Conservation (phyloP, 2,797 vertebrate species). For the Protosalanx chinensis region DNA sequence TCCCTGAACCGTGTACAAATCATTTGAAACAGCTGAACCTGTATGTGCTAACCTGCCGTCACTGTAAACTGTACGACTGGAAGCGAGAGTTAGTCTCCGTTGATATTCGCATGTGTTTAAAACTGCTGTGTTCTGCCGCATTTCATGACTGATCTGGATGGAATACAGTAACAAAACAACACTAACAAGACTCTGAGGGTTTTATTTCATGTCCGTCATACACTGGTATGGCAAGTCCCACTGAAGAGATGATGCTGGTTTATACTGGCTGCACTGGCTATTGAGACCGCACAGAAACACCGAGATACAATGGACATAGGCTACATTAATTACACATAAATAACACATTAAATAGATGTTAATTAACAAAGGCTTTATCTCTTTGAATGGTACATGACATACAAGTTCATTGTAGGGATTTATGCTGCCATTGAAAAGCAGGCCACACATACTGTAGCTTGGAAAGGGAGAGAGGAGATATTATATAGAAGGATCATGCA, state of each 20-base stretch:
- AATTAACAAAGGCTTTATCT: conserved; percentile 25
- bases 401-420: conserved; percentile 23
- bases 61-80: conserved; percentile 67
- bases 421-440: conserved; percentile 12
- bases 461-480: conserved; percentile 30
- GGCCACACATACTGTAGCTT: conserved; percentile 15
- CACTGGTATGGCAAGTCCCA: conserved; percentile 3
- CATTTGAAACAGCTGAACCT: conserved; percentile 48
- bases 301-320: neutral
- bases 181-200: conserved; percentile 57
- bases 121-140: conserved; percentile 69
- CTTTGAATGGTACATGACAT: conserved; percentile 22
- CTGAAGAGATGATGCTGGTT: neutral
- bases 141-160: conserved; percentile 72
- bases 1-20: conserved; percentile 50
- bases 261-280: neutral
- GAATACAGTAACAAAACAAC: conserved; percentile 74
- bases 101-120: conserved; percentile 65
- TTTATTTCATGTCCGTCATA: conserved; percentile 41
- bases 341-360: conserved; percentile 30
- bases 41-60: conserved; percentile 55
- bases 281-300: neutral
- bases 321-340: conserved; percentile 23
- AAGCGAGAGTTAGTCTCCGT: conserved; percentile 36
- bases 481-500: conserved; percentile 29